phyloP scores from a whole-genome alignment of 1,140 invertebrate species.

The Asobara japonica region DNA sequence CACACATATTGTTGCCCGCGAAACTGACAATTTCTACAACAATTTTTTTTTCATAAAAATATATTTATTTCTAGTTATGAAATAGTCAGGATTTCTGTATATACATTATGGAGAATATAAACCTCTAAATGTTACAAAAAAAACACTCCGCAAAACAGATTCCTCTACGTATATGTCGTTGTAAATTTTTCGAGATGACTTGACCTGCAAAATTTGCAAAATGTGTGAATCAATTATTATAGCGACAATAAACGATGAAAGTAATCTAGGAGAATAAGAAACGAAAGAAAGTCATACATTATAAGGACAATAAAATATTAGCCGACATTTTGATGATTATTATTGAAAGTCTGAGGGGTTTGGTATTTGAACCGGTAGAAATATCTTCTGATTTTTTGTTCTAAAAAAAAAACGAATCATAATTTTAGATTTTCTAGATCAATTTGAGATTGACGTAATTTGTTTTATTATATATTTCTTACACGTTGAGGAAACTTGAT shows the following conservation, averaged over 20 bases:
- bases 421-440: too few relatives aligned
- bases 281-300: conserved; percentile 53
- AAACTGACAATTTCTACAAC: not conserved
- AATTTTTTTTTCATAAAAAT: not conserved
- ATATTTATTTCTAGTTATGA: not conserved
- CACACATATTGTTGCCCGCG: too few relatives aligned
- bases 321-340: conserved; percentile 24
- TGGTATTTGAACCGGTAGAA: too few relatives aligned
- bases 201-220: conserved; percentile 23
- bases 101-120: not conserved
- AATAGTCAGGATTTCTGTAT: not conserved
- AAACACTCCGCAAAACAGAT: not conserved
- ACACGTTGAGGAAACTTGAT: too few relatives aligned
- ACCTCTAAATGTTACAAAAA: not conserved
- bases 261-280: conserved; percentile 35
- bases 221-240: conserved; percentile 55
- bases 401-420: too few relatives aligned
- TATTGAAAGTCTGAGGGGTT: too few relatives aligned
- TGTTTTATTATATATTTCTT: too few relatives aligned
- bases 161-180: not conserved
- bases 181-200: conserved; percentile 17
- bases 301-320: conserved; percentile 54
- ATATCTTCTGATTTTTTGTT: conserved; percentile 21
- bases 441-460: too few relatives aligned
- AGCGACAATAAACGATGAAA: conserved; percentile 56